Evolutionary conservation across 2,888 invertebrate genomes (phyloP), one percentile per base, ranked within the genome.

Genomic region (Chelonus formosanus): DNA sequence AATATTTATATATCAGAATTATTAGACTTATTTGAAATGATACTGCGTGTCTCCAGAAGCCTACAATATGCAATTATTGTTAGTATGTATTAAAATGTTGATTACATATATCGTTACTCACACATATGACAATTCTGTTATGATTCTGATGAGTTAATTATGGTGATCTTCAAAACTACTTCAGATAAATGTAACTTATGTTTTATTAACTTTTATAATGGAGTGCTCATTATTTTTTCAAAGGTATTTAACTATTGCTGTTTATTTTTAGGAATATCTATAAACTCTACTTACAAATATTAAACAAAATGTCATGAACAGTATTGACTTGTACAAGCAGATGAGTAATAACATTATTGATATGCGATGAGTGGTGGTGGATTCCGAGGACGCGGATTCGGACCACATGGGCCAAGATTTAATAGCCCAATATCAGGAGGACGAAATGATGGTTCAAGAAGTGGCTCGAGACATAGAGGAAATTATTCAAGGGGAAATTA

Each of bases 331-430:
- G 31, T 43, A 53, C 20, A n/a, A 53, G 3, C 44, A 40, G 35
- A 61, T 61, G 61, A 43, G 44, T 44, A 43, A 53, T 50, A 7
- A 48, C 40, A 43, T 7, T 8, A 44, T 53, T 61, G 53, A 61
- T 61, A 61, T 73, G 78, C 76, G 67, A 80, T 80, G 80, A 79
- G 77, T 68, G 73, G 74, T 68, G 74, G 75, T 66, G 74, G 76
- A 65, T 82, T 74, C 58, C 76, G 79, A 64, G 80, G 80, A 68
- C 76, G 79, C 71, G 77, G 77, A 69, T 80, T 76, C 62, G 77
- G 74, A 70, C 72, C 73, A 71, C 75, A 76, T 58, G 77, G 67
- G 74, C 52, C 54, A 72, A 63, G 56, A 8, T 67, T 52, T 52
- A 47, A 52, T 34, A 57, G 47, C 35, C 53, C 54, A 31, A 8